Percentiles rank a stretch among this genome's conserved stretches.
phyloP scores from a whole-genome alignment of 2,113 vertebrate genomes.

The Cyprinodon variegatus region DNA sequence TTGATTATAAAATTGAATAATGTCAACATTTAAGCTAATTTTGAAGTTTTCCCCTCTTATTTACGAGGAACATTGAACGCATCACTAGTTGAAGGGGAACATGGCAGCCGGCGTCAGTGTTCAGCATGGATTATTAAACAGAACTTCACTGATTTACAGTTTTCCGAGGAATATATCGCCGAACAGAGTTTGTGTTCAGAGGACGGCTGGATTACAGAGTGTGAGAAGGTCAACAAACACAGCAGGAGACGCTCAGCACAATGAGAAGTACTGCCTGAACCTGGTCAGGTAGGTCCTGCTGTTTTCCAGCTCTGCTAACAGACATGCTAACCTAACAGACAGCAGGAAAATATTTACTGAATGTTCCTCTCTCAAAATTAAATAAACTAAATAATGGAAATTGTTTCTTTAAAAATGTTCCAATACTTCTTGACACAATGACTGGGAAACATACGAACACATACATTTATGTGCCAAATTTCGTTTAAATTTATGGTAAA shows the following conservation, averaged over 20 bases:
- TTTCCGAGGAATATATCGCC: conserved; percentile 28
- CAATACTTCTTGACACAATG: neutral
- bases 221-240: conserved; percentile 48
- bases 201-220: conserved; percentile 36
- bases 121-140: conserved; percentile 48
- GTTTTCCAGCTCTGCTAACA: neutral
- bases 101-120: conserved; percentile 68
- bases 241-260: conserved; percentile 23
- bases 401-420: neutral
- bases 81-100: conserved; percentile 63
- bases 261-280: conserved; percentile 74
- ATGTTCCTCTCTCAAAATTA: neutral
- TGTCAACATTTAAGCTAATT: too few species aligned
- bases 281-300: conserved; percentile 75
- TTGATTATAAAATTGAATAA: neutral
- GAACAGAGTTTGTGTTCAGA: conserved; percentile 7
- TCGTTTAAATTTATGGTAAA: neutral
- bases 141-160: conserved; percentile 5
- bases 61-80: neutral
- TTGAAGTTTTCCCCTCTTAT: accelerated
- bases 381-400: neutral
- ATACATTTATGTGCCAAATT: neutral
- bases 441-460: neutral
- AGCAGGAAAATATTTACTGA: too few species aligned
- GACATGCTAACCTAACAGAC: neutral